Conservation (phyloP, 2,113 vertebrate genomes). For the Silurus glanis region DNA sequence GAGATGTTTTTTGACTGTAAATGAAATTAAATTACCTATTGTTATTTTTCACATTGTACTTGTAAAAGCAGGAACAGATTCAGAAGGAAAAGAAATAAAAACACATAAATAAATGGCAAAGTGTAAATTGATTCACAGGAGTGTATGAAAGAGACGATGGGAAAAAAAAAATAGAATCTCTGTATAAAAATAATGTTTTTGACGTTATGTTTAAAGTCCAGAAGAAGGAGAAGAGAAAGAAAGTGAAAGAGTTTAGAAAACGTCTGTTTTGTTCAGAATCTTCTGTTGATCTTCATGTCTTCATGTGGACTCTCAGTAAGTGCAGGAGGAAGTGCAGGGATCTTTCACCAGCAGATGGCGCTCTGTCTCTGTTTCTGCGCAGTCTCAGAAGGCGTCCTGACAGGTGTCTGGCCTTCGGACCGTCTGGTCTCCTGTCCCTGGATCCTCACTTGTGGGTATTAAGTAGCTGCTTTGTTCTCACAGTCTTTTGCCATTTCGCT, state of each 20-base stretch:
- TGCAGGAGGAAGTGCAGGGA: neutral
- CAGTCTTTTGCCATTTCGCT: slow-evolving; percentile 55
- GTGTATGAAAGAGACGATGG: neutral
- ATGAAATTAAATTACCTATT: neutral
- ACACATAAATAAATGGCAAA: slow-evolving; percentile 11
- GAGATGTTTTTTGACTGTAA: neutral
- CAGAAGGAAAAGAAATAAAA: neutral
- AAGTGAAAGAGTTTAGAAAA: neutral
- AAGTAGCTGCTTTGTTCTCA: slow-evolving; percentile 50
- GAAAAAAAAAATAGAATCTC: neutral
- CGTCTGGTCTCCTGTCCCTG: neutral
- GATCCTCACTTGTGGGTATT: neutral
- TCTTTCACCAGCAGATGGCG: slow-evolving; percentile 41
- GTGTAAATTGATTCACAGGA: slow-evolving; percentile 11
- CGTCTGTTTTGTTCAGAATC: neutral
- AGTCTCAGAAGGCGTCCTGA: neutral
- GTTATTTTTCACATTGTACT: neutral
- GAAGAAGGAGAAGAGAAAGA: neutral
- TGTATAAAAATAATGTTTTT: slow-evolving; percentile 20
- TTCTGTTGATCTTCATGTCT: neutral
- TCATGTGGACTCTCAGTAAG: slow-evolving; percentile 10
- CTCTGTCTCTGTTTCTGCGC: neutral
- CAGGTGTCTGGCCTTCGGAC: slow-evolving; percentile 38
- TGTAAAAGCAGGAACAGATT: neutral
- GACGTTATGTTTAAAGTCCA: neutral